phyloP scores from a whole-genome alignment of 1,140 invertebrate species.

The Himalopsyche phryganea region DNA sequence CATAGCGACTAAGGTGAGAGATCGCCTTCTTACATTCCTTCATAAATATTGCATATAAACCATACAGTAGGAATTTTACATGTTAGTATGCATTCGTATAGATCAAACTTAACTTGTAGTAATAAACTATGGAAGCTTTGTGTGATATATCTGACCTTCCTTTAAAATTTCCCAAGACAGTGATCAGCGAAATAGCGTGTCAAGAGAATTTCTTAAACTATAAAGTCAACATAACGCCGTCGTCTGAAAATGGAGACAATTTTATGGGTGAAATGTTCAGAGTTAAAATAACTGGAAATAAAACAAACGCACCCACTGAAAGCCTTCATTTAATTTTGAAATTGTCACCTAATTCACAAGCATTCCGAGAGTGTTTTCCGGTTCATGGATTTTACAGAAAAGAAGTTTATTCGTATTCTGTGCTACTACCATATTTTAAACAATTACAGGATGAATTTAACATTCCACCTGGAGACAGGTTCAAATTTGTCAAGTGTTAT shows the following conservation, averaged over 20 bases:
- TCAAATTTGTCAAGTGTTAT: conserved; percentile 4
- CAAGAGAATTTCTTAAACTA: no score
- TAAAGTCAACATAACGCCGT: no score
- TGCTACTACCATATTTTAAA: neutral
- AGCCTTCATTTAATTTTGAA: conserved; percentile 7
- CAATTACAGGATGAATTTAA: neutral
- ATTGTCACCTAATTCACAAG: neutral
- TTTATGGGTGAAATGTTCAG: conserved; percentile 6
- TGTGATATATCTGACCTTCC: no score
- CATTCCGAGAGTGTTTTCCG: neutral
- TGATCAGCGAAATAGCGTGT: no score
- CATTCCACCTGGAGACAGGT: neutral
- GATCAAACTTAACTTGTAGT: no score
- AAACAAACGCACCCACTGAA: neutral
- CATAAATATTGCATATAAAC: no score
- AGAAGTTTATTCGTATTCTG: neutral
- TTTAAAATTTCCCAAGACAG: no score
- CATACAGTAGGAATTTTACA: no score
- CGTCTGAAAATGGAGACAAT: conserved; percentile 3
- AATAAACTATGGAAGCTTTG: no score
- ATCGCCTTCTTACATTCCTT: no score
- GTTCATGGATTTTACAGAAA: neutral
- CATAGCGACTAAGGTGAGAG: no score
- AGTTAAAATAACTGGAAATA: neutral
- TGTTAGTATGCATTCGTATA: no score